Base-by-base conservation (phyloP, 2,888 invertebrate genomes). In the Caenorhabditis sulstoni region DNA sequence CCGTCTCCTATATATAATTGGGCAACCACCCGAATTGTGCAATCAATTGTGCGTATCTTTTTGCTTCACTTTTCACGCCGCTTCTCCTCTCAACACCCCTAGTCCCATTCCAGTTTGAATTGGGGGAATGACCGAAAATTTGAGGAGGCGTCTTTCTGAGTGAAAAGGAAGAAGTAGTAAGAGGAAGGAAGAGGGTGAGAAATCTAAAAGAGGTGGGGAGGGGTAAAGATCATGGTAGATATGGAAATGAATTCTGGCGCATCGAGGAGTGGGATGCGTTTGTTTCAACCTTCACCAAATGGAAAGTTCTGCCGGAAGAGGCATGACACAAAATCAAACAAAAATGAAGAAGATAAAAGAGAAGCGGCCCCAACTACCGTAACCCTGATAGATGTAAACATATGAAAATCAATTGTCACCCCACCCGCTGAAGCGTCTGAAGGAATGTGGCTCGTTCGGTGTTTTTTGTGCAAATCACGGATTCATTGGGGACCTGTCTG, bases 41-140 rank as follows among this genome's bases (percentile, higher is more conserved):
- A 75, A 75, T 75, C 75, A 75, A 75, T 67, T 75, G 75, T 75
- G 62, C 57, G 47, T 62, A 75, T 75, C 75, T 73, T 73, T 74
- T 64, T 74, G 65, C 73, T 64, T 50, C 50, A 62, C 50, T 35
- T 45, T n/a, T n/a, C 35, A 12, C 29, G 29, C 41, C 22, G 18
- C 37, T 58, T 29, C 14, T 18, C 20, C 14, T 49, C 22, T 64
- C 44, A 44, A 12, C 59, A 29, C 45, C 45, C 16, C 23, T 35
- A 12, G 3, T 14, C 18, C 5, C 45, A 37, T 41, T 47, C 45
- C n/a, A 41, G 47, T 45, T 37, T n/a, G n/a, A 50, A 57, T 57
- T 49, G 47, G 16, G 41, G 58, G 65, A 74, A 23, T 50, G 59
- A 37, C 64, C 50, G 50, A 71, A 74, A 58, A 50, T 64, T 58